phyloP scores from a whole-genome alignment of 2,797 vertebrate species.

The Mareca strepera region DNA sequence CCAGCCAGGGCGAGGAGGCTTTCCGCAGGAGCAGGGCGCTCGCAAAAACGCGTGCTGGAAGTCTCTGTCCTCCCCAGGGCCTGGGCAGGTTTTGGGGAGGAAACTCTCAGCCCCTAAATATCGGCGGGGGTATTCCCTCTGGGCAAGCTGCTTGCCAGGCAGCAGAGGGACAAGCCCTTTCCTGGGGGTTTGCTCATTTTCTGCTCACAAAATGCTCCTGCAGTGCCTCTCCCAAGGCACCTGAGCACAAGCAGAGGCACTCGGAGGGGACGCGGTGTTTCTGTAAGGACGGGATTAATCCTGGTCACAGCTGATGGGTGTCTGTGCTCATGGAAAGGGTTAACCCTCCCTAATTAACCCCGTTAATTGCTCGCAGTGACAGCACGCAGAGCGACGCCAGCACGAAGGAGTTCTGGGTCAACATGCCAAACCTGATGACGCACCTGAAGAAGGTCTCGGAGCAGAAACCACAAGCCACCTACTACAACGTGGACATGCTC shows the following conservation, averaged over 20 bases:
- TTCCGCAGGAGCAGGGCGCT: rapidly evolving
- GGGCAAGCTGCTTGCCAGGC: not conserved
- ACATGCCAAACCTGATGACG: conserved; percentile 97
- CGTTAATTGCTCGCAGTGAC: conserved; percentile 78
- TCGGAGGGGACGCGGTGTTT: rapidly evolving
- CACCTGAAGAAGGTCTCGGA: conserved; percentile 97
- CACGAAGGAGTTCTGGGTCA: conserved; percentile 98
- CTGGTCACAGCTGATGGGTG: rapidly evolving
- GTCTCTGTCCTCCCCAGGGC: rapidly evolving
- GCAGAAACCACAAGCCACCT: conserved; percentile 97
- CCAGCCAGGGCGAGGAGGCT: rapidly evolving
- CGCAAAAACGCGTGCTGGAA: rapidly evolving
- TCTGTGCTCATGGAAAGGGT: not conserved
- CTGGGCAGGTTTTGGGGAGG: not conserved
- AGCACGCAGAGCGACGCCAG: conserved; percentile 81
- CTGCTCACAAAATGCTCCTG: not conserved
- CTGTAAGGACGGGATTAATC: rapidly evolving
- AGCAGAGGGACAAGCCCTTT: not conserved
- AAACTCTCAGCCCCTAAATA: rapidly evolving
- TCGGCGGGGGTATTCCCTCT: rapidly evolving
- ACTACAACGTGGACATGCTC: conserved; percentile 99
- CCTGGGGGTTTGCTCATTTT: not conserved
- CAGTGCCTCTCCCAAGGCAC: not conserved
- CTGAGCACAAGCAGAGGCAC: rapidly evolving
- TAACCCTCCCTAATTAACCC: not conserved